Evolutionary conservation across 2,888 invertebrate species (phyloP).

Genomic region (Chesias legatella): DNA sequence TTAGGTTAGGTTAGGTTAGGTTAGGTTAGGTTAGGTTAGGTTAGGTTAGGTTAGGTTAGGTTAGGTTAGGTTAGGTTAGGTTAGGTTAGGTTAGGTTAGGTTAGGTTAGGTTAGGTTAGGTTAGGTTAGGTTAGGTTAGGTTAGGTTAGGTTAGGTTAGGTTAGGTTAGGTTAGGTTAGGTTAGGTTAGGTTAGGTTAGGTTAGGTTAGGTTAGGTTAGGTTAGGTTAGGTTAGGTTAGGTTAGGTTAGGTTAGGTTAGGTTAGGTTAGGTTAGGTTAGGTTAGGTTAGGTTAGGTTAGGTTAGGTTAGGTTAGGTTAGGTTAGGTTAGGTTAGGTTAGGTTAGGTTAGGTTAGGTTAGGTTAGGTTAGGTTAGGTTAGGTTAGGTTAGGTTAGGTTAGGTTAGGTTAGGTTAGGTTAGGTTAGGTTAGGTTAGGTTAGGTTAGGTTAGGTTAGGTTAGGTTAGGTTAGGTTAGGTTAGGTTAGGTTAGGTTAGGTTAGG

Average conservation of each 20-base stretch:
- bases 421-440: constrained; percentile 28
- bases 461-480: too few relatives aligned
- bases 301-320: constrained; percentile 18
- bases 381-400: constrained; percentile 24
- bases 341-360: constrained; percentile 27
- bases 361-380: constrained; percentile 24
- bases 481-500: constrained; percentile 32
- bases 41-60: constrained; percentile 25
- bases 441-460: constrained; percentile 31
- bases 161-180: constrained; percentile 22
- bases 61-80: constrained; percentile 23
- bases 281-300: constrained; percentile 19
- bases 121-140: constrained; percentile 25
- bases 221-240: constrained; percentile 24
- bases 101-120: constrained; percentile 24
- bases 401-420: constrained; percentile 27
- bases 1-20: constrained; percentile 23
- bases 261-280: constrained; percentile 18
- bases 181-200: constrained; percentile 24
- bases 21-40: constrained; percentile 21
- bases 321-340: constrained; percentile 16
- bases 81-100: constrained; percentile 21
- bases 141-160: constrained; percentile 25
- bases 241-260: constrained; percentile 22
- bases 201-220: constrained; percentile 24